Evolutionary conservation across 2,797 vertebrate species (phyloP), one percentile per base, ranked within the genome.

Genomic region (Leuciscus waleckii): DNA sequence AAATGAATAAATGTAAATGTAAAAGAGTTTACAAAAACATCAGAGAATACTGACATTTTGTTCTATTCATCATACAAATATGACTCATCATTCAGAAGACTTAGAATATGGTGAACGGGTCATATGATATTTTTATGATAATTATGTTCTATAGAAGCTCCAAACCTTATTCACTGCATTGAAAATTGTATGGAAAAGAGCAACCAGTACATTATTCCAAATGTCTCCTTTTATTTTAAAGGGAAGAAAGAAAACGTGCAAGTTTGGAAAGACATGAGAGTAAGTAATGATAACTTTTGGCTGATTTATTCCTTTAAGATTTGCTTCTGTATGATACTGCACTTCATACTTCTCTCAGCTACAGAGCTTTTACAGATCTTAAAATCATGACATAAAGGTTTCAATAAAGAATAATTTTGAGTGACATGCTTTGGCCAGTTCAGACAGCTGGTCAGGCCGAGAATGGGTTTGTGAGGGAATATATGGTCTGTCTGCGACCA

Each of bases 371-470:
- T 29, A 67, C 7, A 69, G 13, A 82, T 65, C n/a, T 61, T 37
- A n/a, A 51, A 82, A 84, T 19, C 43, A 58, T 46, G 69, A 78
- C 14, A 75, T 73, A 81, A 75, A 63, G 17, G 73, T 82, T 43
- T 54, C 61, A 73, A 82, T 81, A 82, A 79, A 74, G 41, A 71
- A 6, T 63, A 41, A 79, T 65, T 37, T 54, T 87, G 61, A 63
- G 17, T 74, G 74, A 78, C 32, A 46, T 76, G 23, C 7, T 11
- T 46, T 82, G 23, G 23, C 21, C 43, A 37, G 23, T 51, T 23
- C 61, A 76, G 86, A 74, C 86, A 76, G 71, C 76, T 76, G 39
- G 23, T 56, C 79, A 82, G 46, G 67, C 74, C 49, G 29, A 46
- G 56, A 81, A 63, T 71, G 23, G 39, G 17, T 67, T 80, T 65